A percentile compares a stretch with the other conserved stretches of the same genome.
phyloP scores from a whole-genome alignment of 2,797 vertebrate species.

The Gila robusta region DNA sequence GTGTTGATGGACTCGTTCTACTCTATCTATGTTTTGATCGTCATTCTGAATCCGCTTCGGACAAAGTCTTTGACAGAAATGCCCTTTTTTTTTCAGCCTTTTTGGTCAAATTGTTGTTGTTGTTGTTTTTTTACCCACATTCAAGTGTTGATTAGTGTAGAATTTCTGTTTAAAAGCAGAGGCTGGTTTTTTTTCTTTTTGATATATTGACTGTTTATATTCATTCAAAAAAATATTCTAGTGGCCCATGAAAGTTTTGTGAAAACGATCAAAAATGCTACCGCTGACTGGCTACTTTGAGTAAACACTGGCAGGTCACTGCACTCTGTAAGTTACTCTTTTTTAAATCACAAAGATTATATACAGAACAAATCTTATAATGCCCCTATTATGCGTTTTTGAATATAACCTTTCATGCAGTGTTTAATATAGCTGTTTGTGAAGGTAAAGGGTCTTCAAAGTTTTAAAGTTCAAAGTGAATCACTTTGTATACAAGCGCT shows the following conservation, averaged over 20 bases:
- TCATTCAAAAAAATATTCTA: not conserved
- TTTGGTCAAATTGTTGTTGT: no score
- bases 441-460: not conserved
- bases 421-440: not conserved
- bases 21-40: not conserved
- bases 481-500: no score
- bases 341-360: not conserved
- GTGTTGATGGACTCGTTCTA: not conserved
- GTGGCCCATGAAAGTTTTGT: not conserved
- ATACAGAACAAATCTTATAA: not conserved
- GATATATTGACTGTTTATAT: not conserved
- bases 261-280: not conserved
- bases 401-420: not conserved
- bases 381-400: not conserved
- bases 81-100: no score
- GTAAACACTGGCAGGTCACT: not conserved
- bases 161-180: not conserved
- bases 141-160: not conserved
- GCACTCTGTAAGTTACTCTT: not conserved
- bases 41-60: not conserved
- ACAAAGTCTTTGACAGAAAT: no score
- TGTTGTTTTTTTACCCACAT: not conserved
- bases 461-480: not conserved
- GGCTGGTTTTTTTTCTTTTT: not conserved
- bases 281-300: not conserved